Percentiles rank a stretch among this genome's conserved stretches.
phyloP scores from a whole-genome alignment of 2,113 vertebrate genomes.

The Myotis yumanensis region DNA sequence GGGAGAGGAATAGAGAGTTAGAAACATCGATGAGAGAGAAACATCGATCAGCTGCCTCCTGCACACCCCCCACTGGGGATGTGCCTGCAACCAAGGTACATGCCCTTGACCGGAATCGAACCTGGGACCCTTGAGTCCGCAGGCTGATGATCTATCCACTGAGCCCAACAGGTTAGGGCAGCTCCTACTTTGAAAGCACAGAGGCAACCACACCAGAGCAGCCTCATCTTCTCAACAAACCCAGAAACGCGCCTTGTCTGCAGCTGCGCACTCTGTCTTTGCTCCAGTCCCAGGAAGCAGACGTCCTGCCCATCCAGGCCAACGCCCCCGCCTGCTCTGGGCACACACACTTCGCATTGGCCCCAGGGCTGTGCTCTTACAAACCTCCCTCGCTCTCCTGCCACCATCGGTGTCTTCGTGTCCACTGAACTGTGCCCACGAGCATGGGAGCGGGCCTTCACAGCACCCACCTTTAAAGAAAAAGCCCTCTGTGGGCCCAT shows the following conservation, averaged over 20 bases:
- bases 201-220: background rate
- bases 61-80: too few relatives aligned
- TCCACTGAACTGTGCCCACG: background rate
- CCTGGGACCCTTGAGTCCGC: too few relatives aligned
- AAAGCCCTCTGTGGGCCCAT: background rate
- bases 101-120: too few relatives aligned
- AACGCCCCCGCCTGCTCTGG: fast-evolving
- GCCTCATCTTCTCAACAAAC: background rate
- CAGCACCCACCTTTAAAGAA: background rate
- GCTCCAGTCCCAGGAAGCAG: background rate
- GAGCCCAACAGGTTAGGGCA: too few relatives aligned
- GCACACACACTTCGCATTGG: fast-evolving
- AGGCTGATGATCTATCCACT: too few relatives aligned
- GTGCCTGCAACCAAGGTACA: too few relatives aligned
- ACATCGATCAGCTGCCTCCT: too few relatives aligned
- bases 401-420: too few relatives aligned
- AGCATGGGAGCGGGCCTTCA: background rate
- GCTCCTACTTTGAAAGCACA: background rate
- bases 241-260: background rate
- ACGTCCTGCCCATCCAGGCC: background rate
- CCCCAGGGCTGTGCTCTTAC: background rate
- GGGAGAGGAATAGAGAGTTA: too few relatives aligned
- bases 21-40: too few relatives aligned
- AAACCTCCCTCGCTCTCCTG: background rate
- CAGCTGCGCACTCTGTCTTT: background rate